Evolutionary conservation across 2,113 vertebrate genomes (phyloP).

Genomic region (Mustelus asterias): DNA sequence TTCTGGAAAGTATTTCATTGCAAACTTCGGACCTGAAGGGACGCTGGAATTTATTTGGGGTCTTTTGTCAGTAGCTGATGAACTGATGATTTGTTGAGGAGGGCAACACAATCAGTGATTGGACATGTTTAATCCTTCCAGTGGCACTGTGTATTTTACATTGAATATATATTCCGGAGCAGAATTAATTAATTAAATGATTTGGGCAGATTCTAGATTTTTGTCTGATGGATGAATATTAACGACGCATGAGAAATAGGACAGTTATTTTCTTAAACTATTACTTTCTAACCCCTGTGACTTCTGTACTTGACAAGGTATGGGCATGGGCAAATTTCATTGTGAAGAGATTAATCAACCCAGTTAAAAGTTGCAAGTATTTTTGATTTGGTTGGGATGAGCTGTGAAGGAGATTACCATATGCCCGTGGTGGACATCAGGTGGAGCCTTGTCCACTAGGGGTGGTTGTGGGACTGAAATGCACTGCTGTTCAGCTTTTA

Average conservation of each 20-base stretch:
- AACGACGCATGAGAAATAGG: slow-evolving; percentile 22
- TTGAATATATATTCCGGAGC: slow-evolving; percentile 10
- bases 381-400: slow-evolving; percentile 4
- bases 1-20: background rate
- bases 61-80: background rate
- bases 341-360: background rate
- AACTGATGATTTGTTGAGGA: background rate
- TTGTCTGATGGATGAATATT: background rate
- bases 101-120: background rate
- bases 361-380: background rate
- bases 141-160: slow-evolving; percentile 19
- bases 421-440: background rate
- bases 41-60: background rate
- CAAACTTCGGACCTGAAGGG: background rate
- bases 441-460: background rate
- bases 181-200: slow-evolving; percentile 1
- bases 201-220: slow-evolving; percentile 22
- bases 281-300: slow-evolving; percentile 12
- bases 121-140: slow-evolving; percentile 8
- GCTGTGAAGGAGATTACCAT: background rate
- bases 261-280: slow-evolving; percentile 32
- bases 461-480: background rate
- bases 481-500: slow-evolving; percentile 15
- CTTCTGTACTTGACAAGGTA: background rate
- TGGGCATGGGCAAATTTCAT: background rate